Evolutionary conservation across 2,797 vertebrate species (phyloP).

Genomic region (Emys orbicularis): DNA sequence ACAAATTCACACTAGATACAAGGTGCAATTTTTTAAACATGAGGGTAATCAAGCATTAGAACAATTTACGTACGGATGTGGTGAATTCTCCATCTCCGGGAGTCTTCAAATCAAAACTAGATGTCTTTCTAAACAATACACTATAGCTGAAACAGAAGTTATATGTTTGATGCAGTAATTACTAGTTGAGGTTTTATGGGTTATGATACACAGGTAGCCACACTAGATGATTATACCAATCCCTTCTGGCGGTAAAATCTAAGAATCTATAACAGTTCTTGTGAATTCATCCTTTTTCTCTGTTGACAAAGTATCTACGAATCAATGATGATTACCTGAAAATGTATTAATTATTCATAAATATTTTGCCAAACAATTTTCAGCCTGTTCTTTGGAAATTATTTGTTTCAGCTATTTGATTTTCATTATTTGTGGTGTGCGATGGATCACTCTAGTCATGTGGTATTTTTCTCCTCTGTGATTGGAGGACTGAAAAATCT

Average conservation of each 20-base stretch:
- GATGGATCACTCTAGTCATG: not conserved
- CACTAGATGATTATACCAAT: not conserved
- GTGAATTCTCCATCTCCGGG: not conserved
- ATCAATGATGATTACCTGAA: not conserved
- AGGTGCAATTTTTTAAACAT: not conserved
- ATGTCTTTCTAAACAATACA: not conserved
- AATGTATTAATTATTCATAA: not conserved
- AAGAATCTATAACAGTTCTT: not conserved
- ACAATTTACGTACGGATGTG: not conserved
- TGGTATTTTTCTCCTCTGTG: not conserved
- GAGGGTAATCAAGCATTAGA: not conserved
- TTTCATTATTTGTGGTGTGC: not conserved
- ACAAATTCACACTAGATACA: not conserved
- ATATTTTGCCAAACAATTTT: not conserved
- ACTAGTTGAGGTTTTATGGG: not conserved
- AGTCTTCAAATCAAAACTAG: not conserved
- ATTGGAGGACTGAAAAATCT: not conserved
- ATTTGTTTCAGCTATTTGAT: not conserved
- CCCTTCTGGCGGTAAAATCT: not conserved
- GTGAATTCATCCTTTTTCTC: not conserved
- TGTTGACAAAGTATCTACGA: not conserved
- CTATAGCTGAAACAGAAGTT: not conserved
- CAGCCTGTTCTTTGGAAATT: not conserved
- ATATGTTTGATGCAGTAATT: not conserved
- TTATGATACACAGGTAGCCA: fast-evolving